Conservation (phyloP, 2,888 invertebrate genomes). For the Leptinotarsa haldemani region DNA sequence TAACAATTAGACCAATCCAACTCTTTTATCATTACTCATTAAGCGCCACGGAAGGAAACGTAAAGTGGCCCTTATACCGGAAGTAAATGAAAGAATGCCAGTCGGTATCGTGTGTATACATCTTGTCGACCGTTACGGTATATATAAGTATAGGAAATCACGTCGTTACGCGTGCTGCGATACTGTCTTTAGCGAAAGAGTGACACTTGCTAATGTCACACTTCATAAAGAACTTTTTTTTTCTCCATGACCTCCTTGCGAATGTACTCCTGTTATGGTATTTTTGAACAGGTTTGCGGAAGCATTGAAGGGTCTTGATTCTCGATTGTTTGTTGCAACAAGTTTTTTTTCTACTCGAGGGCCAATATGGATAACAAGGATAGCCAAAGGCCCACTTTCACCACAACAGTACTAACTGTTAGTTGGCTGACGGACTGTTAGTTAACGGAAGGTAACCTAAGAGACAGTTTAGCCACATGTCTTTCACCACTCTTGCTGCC, state of each 20-base stretch:
- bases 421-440: no score
- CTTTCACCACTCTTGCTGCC: no score
- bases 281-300: no score
- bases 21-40: constrained; percentile 62
- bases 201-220: neutral
- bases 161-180: constrained; percentile 13
- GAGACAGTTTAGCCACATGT: no score
- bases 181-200: constrained; percentile 1
- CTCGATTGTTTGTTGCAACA: no score
- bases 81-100: constrained; percentile 57
- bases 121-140: constrained; percentile 29
- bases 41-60: constrained; percentile 64
- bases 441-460: no score
- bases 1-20: constrained; percentile 62
- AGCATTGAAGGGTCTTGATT: no score
- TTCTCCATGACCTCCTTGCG: neutral
- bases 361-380: no score
- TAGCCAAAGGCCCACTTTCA: no score
- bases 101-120: constrained; percentile 50
- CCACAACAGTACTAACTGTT: no score
- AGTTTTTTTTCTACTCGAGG: no score
- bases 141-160: constrained; percentile 1
- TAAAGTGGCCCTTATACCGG: constrained; percentile 61
- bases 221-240: neutral
- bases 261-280: neutral